These are phyloP conservation scores for Geotrypetes seraphini DNA, from an alignment of 2,797 vertebrate genomes.

Conservation along the genomic window DNA sequence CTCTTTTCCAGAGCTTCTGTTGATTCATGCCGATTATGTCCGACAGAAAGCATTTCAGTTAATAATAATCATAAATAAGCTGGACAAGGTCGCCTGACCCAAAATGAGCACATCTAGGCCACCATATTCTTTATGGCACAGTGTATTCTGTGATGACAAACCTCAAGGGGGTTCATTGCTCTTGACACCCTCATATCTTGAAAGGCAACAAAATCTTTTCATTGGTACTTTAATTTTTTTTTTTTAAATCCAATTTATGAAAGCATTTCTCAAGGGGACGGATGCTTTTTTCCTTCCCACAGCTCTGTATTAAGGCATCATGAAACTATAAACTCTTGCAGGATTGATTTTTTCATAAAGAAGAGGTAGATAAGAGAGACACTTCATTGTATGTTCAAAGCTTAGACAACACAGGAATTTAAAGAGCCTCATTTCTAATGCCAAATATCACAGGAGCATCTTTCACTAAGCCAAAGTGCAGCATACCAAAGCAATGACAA, in stretches of 20 bases:
- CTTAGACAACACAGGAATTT: no score
- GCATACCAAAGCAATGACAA: no score
- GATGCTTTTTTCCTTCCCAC: not conserved
- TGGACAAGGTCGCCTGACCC: slow-evolving; percentile 52
- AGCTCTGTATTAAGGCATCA: no score
- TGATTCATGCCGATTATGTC: slow-evolving; percentile 47
- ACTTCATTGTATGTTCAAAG: not conserved
- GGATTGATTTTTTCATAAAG: not conserved
- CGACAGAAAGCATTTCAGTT: slow-evolving; percentile 51
- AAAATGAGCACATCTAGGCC: slow-evolving; percentile 38
- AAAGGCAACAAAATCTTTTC: no score
- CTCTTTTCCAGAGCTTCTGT: slow-evolving; percentile 33
- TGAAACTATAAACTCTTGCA: not conserved
- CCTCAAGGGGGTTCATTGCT: slow-evolving; percentile 20
- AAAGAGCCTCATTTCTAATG: no score
- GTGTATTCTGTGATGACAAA: slow-evolving; percentile 17
- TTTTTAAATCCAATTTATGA: slow-evolving; percentile 1
- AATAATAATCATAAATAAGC: slow-evolving; percentile 58
- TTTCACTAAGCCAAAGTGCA: no score
- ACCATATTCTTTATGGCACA: slow-evolving; percentile 33
- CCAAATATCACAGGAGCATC: no score
- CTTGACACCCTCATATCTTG: slow-evolving; percentile 12
- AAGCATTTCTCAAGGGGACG: not conserved
- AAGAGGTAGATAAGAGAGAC: not conserved
- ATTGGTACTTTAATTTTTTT: no score